Percentiles rank a stretch among this genome's conserved stretches.
These are phyloP conservation scores for Tenthredo amoena DNA, from an alignment of 2,888 invertebrate genomes.

Conservation along the genomic window DNA sequence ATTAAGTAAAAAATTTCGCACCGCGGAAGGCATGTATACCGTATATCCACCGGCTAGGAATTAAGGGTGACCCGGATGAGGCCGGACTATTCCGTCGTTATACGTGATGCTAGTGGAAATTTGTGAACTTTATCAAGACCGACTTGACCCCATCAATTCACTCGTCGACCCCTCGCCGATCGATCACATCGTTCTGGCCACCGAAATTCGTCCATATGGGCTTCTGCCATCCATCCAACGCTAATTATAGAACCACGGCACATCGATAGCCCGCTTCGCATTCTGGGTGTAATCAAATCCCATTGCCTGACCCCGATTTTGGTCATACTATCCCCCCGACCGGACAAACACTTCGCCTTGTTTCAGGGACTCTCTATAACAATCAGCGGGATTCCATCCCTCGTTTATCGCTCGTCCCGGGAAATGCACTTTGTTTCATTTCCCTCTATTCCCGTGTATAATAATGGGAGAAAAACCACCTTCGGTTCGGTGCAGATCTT, in stretches of 20 bases:
- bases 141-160: background rate
- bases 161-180: background rate
- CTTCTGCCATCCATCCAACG: background rate
- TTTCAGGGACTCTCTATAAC: background rate
- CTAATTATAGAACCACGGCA: constrained; percentile 29
- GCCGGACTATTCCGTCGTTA: too few relatives aligned
- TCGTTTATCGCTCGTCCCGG: too few relatives aligned
- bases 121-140: background rate
- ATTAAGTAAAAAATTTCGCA: constrained; percentile 27
- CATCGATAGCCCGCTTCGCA: background rate
- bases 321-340: background rate
- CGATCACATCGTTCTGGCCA: background rate
- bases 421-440: constrained; percentile 40
- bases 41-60: too few relatives aligned
- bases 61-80: too few relatives aligned
- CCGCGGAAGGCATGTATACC: background rate
- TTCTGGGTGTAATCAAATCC: background rate
- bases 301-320: constrained; percentile 17
- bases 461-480: background rate
- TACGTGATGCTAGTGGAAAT: background rate
- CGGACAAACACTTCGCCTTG: constrained; percentile 12
- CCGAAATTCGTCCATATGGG: constrained; percentile 34
- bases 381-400: background rate
- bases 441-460: background rate
- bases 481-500: background rate